These are phyloP conservation scores for Argyrosomus japonicus DNA, from an alignment of 2,113 vertebrate species.

Conservation along the genomic window DNA sequence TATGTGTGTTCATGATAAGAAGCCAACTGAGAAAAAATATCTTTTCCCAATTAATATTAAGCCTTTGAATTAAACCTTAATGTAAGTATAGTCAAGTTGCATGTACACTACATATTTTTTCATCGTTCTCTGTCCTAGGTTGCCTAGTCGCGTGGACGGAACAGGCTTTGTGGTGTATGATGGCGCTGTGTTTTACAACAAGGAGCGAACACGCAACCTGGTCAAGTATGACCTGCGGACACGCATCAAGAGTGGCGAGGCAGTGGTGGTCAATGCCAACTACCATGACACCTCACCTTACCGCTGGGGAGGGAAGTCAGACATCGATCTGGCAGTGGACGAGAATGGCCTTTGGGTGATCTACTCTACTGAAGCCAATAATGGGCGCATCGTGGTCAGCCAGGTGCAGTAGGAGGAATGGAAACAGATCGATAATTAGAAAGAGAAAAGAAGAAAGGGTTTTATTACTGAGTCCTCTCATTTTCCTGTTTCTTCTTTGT, in stretches of 20 bases:
- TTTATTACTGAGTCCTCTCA: neutral
- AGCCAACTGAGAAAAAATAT: neutral
- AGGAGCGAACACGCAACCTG: conserved; percentile 94
- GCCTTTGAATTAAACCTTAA: neutral
- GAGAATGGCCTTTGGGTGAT: conserved; percentile 97
- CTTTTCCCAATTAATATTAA: neutral
- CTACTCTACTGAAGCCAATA: conserved; percentile 94
- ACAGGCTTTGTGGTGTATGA: conserved; percentile 97
- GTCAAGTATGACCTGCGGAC: conserved; percentile 95
- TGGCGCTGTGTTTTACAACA: conserved; percentile 96
- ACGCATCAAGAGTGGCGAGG: conserved; percentile 96
- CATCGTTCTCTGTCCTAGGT: conserved; percentile 64
- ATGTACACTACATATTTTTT: neutral
- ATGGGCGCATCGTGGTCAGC: conserved; percentile 92
- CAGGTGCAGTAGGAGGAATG: conserved; percentile 82
- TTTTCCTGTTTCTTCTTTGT: neutral
- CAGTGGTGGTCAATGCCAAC: conserved; percentile 93
- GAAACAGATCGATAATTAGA: conserved; percentile 16
- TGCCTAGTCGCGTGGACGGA: conserved; percentile 94
- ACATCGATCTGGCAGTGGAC: conserved; percentile 95
- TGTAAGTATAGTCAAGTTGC: neutral
- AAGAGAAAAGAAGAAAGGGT: neutral
- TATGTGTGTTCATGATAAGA: neutral
- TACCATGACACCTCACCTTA: conserved; percentile 96
- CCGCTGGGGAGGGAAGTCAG: conserved; percentile 96